phyloP scores from a whole-genome alignment of 2,888 invertebrate species.

The Leptura quadrifasciata region DNA sequence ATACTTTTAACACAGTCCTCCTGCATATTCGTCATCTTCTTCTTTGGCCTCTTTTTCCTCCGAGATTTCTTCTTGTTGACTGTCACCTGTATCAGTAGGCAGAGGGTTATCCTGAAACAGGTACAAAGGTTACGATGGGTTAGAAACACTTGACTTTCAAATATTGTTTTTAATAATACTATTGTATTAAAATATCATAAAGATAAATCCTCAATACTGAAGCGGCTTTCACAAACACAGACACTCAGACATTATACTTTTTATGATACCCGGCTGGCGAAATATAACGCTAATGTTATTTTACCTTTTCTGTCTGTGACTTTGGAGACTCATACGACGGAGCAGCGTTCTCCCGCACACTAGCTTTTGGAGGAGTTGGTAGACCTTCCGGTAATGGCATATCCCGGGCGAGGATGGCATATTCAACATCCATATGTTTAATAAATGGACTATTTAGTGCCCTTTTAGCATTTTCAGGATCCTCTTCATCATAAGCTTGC shows the following conservation, averaged over 20 bases:
- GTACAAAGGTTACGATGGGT: neutral
- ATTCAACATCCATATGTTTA: conserved; percentile 94
- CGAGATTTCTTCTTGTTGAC: conserved; percentile 19
- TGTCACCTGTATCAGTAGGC: conserved; percentile 53
- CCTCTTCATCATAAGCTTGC: conserved; percentile 90
- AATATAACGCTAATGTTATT: no score
- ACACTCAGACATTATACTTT: no score
- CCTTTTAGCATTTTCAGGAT: conserved; percentile 84
- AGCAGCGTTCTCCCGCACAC: conserved; percentile 77
- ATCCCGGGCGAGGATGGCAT: conserved; percentile 84
- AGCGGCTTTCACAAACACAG: no score
- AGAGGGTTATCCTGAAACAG: conserved; percentile 16
- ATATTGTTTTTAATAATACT: no score
- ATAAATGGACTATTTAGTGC: conserved; percentile 90
- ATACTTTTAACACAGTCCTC: conserved; percentile 63
- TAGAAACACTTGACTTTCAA: no score
- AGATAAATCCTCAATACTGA: no score
- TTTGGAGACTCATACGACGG: conserved; percentile 79
- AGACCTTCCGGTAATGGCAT: conserved; percentile 81
- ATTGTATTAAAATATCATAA: no score
- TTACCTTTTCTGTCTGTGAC: conserved; percentile 69
- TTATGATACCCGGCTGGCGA: no score
- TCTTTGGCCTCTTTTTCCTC: conserved; percentile 40
- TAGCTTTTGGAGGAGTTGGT: conserved; percentile 75
- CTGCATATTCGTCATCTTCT: conserved; percentile 63